Evolutionary conservation across 2,797 vertebrate genomes (phyloP).

Genomic region (Nasua narica): DNA sequence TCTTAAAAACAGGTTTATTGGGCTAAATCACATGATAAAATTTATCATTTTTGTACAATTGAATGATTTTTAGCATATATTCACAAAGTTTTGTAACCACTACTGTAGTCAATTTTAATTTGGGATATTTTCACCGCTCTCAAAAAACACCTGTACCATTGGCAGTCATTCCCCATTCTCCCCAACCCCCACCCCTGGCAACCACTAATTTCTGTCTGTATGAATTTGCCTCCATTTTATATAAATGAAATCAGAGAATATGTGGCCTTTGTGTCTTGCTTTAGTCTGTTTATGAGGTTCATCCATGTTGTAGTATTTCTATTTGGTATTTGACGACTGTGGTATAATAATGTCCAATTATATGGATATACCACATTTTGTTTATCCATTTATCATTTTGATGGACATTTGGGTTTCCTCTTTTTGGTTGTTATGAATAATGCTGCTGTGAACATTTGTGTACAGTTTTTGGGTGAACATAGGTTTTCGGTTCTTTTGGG

Average conservation of each 20-base stretch:
- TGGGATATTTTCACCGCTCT: not conserved
- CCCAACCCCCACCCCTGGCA: not conserved
- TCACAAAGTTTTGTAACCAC: not conserved
- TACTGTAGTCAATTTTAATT: not conserved
- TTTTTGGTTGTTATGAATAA: not conserved
- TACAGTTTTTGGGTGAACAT: not conserved
- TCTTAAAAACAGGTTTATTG: not conserved
- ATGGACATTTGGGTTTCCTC: not conserved
- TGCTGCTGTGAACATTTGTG: not conserved
- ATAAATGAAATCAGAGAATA: not conserved
- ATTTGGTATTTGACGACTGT: not conserved
- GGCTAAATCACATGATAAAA: not conserved
- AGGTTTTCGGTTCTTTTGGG: not conserved
- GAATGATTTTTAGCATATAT: not conserved
- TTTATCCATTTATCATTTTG: not conserved
- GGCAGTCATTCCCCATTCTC: not conserved
- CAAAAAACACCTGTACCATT: not conserved
- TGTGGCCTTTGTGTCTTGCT: not conserved
- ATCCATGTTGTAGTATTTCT: not conserved
- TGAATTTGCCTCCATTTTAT: not conserved
- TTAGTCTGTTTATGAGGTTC: constrained; percentile 17
- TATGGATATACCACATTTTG: not conserved
- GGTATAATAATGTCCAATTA: not conserved
- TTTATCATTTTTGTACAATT: not conserved
- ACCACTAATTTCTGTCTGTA: not conserved